Percentiles rank a stretch among this genome's conserved stretches.
Conservation (phyloP, 2,888 invertebrate species). For the Petrophora chlorosata region DNA sequence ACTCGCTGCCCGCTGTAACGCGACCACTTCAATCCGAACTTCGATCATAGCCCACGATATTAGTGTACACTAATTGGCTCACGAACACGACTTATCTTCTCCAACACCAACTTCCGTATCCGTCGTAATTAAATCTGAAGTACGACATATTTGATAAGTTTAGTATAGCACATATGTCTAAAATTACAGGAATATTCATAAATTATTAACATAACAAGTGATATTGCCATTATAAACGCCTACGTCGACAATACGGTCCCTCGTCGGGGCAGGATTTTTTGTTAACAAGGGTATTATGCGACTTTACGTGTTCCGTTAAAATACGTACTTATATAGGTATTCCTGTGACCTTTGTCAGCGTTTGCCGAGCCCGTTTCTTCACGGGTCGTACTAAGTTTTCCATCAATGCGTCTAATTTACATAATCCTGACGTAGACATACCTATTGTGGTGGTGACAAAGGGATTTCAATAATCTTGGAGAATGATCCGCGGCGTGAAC, state of each 20-base stretch:
- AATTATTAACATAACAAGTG: slow-evolving; percentile 40
- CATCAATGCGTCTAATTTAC: slow-evolving; percentile 43
- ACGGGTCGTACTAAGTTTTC: slow-evolving; percentile 28
- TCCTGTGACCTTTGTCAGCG: slow-evolving; percentile 50
- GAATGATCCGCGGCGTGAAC: slow-evolving; percentile 32
- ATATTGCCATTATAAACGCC: slow-evolving; percentile 46
- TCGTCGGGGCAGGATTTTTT: slow-evolving; percentile 48
- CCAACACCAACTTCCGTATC: neutral
- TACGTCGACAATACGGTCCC: slow-evolving; percentile 47
- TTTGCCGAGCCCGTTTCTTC: slow-evolving; percentile 42
- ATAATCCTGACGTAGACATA: slow-evolving; percentile 40
- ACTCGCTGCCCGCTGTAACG: slow-evolving; percentile 37
- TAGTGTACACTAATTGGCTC: slow-evolving; percentile 20
- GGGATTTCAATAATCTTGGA: slow-evolving; percentile 46
- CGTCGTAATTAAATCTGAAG: neutral
- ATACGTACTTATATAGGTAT: slow-evolving; percentile 41
- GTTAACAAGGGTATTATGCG: slow-evolving; percentile 53
- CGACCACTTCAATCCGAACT: slow-evolving; percentile 39
- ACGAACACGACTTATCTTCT: slow-evolving; percentile 9
- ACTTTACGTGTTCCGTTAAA: slow-evolving; percentile 45
- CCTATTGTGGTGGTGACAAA: slow-evolving; percentile 47
- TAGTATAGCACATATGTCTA: too few species aligned
- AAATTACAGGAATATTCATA: slow-evolving; percentile 17
- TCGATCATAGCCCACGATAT: slow-evolving; percentile 13
- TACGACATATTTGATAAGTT: neutral